Percentiles rank a stretch among this genome's conserved stretches.
Conservation (phyloP, 2,113 vertebrate genomes). For the Plotosus lineatus region DNA sequence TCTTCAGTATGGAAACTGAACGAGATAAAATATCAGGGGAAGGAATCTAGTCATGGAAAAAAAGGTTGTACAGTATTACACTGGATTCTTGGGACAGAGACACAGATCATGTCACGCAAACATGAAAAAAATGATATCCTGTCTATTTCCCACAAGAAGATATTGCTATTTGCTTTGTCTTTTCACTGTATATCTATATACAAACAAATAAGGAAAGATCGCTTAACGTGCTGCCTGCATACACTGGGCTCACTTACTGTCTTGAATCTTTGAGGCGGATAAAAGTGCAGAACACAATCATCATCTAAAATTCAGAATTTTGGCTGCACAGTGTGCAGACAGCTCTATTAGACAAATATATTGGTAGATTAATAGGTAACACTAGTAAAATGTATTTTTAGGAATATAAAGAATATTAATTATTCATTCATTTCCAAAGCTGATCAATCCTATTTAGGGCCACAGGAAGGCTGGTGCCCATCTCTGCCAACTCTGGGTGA, state of each 20-base stretch:
- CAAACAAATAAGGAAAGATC: background rate
- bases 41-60: conserved; percentile 54
- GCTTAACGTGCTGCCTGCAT: background rate
- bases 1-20: conserved; percentile 23
- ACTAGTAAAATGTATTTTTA: background rate
- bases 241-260: background rate
- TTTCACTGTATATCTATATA: background rate
- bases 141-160: background rate
- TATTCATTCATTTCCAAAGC: too few relatives aligned
- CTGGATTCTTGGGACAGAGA: conserved; percentile 22
- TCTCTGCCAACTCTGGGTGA: too few relatives aligned
- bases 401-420: background rate
- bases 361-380: background rate
- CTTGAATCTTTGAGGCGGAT: background rate
- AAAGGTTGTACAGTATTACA: conserved; percentile 37
- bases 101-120: background rate
- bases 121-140: background rate
- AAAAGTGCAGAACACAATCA: background rate
- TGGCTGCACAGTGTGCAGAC: background rate
- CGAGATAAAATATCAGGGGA: conserved; percentile 44
- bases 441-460: too few relatives aligned
- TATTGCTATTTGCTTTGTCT: background rate
- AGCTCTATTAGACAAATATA: background rate
- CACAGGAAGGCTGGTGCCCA: too few relatives aligned
- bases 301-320: background rate